Evolutionary conservation across 64 coral and sea anemone genomes (phyloP), one percentile per base, ranked within the genome.

Genomic region (Montipora cactus): DNA sequence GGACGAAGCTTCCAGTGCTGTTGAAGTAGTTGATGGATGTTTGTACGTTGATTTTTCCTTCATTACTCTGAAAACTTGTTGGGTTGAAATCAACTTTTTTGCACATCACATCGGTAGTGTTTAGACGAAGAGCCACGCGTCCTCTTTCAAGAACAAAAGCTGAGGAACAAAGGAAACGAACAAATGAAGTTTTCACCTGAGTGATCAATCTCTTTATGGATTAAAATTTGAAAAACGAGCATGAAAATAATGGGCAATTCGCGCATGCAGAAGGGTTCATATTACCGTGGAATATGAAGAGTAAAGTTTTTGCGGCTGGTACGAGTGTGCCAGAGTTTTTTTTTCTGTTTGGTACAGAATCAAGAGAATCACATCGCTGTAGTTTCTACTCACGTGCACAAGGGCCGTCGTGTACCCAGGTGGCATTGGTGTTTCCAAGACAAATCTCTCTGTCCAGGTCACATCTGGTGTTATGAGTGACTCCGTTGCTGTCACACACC

Each of bases 11-110:
- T 9, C 77, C 92, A 44, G 80, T 87, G 47, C 86, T 21, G 67
- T 93, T 93, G 64, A 87, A 96, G 80, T 93, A 96, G 72, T 96
- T 96, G 86, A 96, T 93, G 22, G 90, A 83, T 4, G 90, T 83
- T n/a, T 96, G 95, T 4, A 96, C 95, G 61, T 93, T 80, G 23
- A 96, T 80, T 15, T 46, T 87, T 8, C 19, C 59, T 37, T 61
- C 55, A 7, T 55, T 7, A 5, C 53, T 71, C 13, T 77, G 86
- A 20, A 96, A 84, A 19, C 62, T 50, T 21, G 12, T 44, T 23
- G 55, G 13, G 5, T 64, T 47, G 46, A 92, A 92, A 12, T 19
- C 16, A 45, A 92, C 61, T 50, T 55, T 75, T 70, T 89, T 81
- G 10, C 95, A 96, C 71, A 89, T 77, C 66, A 96, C 95, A 47